phyloP scores from a whole-genome alignment of 1,140 invertebrate genomes.

The Heliconius eleuchia region DNA sequence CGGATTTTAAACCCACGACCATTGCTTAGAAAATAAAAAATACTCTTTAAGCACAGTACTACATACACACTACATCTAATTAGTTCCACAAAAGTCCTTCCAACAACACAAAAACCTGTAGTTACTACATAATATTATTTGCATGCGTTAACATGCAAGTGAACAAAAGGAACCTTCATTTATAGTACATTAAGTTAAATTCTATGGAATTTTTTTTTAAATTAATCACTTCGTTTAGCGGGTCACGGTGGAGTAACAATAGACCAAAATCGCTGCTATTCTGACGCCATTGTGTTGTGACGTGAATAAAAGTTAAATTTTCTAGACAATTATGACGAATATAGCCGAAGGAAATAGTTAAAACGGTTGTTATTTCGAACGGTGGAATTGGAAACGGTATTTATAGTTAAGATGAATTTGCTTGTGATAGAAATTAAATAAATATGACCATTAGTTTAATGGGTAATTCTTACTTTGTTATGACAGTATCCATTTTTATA shows the following conservation, averaged over 20 bases:
- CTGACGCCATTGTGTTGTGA: conserved; percentile 24
- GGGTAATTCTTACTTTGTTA: background rate
- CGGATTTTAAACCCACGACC: no score
- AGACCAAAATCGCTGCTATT: conserved; percentile 24
- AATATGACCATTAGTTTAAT: background rate
- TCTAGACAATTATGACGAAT: conserved; percentile 23
- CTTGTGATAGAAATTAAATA: conserved; percentile 1
- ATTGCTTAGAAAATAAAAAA: no score
- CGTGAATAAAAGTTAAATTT: conserved; percentile 27
- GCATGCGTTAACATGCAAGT: conserved; percentile 28
- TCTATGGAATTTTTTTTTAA: conserved; percentile 28
- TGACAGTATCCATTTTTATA: background rate
- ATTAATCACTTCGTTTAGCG: conserved; percentile 35
- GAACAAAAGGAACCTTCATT: conserved; percentile 27
- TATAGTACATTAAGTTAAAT: conserved; percentile 29
- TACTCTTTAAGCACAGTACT: no score
- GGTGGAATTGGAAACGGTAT: conserved; percentile 3
- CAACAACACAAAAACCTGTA: no score
- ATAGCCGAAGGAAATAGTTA: conserved; percentile 20
- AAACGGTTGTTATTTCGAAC: conserved; percentile 17
- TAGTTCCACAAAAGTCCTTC: no score
- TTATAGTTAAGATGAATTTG: background rate
- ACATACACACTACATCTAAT: no score
- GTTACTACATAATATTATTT: background rate
- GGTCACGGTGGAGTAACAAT: conserved; percentile 28